Evolutionary conservation across 2,113 vertebrate genomes (phyloP).

Genomic region (Artemisiospiza belli): DNA sequence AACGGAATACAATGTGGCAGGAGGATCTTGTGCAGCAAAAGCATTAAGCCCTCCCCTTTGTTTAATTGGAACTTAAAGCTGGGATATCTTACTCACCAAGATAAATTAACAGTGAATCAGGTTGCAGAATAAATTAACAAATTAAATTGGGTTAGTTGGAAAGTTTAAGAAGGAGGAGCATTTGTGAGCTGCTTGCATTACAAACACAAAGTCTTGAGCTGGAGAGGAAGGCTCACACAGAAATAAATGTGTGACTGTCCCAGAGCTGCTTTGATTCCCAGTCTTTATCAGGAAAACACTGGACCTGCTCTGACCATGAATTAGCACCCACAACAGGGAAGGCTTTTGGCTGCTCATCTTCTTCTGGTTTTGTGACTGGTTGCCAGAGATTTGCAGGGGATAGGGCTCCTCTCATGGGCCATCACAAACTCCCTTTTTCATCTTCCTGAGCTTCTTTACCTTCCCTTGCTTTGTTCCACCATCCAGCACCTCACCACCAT

Average conservation of each 20-base stretch:
- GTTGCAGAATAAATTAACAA: constrained; percentile 72
- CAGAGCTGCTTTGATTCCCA: not conserved
- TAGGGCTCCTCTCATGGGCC: accelerated
- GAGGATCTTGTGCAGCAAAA: constrained; percentile 29
- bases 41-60: constrained; percentile 51
- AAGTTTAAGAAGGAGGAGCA: constrained; percentile 14
- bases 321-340: not conserved
- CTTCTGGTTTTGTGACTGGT: not conserved
- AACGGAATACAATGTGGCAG: not conserved
- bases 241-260: not conserved
- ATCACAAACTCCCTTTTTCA: not conserved
- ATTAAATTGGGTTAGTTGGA: constrained; percentile 50
- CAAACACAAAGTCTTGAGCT: not conserved
- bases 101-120: constrained; percentile 59
- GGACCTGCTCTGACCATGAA: not conserved
- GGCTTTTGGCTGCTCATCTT: not conserved
- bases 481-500: too few species aligned
- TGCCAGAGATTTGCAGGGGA: not conserved
- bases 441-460: not conserved
- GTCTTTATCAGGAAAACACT: not conserved
- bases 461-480: not conserved
- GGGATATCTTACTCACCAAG: constrained; percentile 65
- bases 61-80: constrained; percentile 66
- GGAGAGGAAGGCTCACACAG: not conserved
- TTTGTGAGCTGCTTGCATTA: constrained; percentile 4